Percentiles rank a stretch among this genome's conserved stretches.
Conservation (phyloP, 2,113 vertebrate species). For the Ondatra zibethicus region DNA sequence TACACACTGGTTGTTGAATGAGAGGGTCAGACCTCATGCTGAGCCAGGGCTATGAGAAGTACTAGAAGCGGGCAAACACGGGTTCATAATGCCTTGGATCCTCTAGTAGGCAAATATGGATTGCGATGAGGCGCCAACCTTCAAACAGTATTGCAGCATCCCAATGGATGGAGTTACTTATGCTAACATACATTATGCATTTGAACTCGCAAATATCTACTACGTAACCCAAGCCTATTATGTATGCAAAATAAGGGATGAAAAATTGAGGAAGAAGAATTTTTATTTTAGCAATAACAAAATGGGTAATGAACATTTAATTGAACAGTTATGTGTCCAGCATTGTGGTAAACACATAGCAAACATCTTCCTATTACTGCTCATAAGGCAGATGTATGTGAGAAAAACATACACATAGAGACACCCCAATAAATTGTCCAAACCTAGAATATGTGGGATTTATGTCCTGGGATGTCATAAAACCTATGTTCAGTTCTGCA, state of each 20-base stretch:
- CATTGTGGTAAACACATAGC: neutral
- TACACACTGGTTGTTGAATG: neutral
- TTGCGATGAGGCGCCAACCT: neutral
- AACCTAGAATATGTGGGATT: neutral
- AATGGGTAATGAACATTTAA: neutral
- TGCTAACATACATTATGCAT: neutral
- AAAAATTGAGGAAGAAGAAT: neutral
- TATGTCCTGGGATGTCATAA: neutral
- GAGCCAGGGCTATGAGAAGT: neutral
- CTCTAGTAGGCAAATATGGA: neutral
- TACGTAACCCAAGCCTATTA: neutral
- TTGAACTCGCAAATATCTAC: slow-evolving; percentile 3
- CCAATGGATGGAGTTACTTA: neutral
- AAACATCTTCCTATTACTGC: neutral
- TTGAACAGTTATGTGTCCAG: neutral
- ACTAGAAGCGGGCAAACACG: neutral
- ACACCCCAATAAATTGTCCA: neutral
- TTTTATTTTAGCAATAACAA: slow-evolving; percentile 29
- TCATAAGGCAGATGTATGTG: neutral
- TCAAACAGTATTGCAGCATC: neutral
- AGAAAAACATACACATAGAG: neutral
- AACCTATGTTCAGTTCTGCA: neutral
- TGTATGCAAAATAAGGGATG: neutral
- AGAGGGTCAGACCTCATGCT: neutral
- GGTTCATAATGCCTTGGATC: neutral